Base-by-base conservation (phyloP, 1,140 invertebrate genomes). In the Latrodectus geometricus region DNA sequence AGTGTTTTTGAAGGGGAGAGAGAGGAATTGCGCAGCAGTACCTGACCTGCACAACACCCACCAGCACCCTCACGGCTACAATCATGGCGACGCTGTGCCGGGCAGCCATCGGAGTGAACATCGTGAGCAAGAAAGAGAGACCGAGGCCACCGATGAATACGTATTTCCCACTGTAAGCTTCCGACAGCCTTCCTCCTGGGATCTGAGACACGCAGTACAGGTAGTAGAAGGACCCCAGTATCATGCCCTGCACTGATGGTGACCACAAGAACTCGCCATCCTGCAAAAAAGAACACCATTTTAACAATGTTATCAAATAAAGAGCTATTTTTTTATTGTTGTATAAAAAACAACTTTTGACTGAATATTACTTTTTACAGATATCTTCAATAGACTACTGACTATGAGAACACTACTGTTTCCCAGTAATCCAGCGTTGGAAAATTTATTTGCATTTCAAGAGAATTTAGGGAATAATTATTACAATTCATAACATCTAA, bases 151-250 rank as follows among this genome's bases (percentile, higher is more conserved):
- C 17, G 54, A 61, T 14, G 17, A 61, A 61, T 14, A 61, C 54
- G 11, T 17, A 61, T 17, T 61, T 61, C 17, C 54, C 54, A 17
- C 54, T 61, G 54, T 4, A 61, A 14, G 54, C 96, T 8, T 97
- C 97, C 21, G 98, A 98, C 72, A 99, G 92, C 91, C 99, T 99
- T 49, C 99, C 98, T 75, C 98, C 98, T 65, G 99, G 99, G 61
- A 99, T 96, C 93, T 99, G 98, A 1, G 98, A 99, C 49, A 99
- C 92, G 56, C 99, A 93, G 91, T 99, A 99, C 11, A 98, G 98
- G 94, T 97, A 98, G 92, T 99, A 99, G 91, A 99, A 99, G 0
- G 98, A 99, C 23, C 94, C 94, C 65, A 97, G 92, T 87, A 97
- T 95, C 83, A 96, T 91, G 76, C 95, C 95, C 91, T 96, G 95